A percentile compares a stretch with the other conserved stretches of the same genome.
Evolutionary conservation across 2,113 vertebrate genomes (phyloP).

Genomic region (Chaenogobius annularis): DNA sequence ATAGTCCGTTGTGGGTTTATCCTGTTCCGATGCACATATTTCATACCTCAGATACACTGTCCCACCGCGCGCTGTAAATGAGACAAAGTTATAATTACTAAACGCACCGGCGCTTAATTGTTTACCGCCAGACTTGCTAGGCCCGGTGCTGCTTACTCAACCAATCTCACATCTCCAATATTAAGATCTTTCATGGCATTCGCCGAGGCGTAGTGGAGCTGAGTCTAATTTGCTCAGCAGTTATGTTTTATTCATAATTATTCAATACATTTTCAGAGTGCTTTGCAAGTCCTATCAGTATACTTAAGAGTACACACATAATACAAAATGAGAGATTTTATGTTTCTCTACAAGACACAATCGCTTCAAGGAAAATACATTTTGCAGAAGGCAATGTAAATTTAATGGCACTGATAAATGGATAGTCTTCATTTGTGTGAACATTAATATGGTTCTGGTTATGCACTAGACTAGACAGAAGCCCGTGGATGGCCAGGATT

Average conservation of each 20-base stretch:
- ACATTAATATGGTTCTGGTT: constrained; percentile 47
- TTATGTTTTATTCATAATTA: constrained; percentile 71
- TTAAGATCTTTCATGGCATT: constrained; percentile 62
- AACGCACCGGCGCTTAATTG: constrained; percentile 64
- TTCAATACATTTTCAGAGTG: constrained; percentile 66
- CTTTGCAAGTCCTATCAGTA: constrained; percentile 65
- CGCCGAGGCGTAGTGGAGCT: constrained; percentile 36
- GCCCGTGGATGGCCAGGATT: constrained; percentile 2
- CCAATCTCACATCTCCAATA: constrained; percentile 59
- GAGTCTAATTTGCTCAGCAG: constrained; percentile 62
- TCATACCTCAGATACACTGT: constrained; percentile 42
- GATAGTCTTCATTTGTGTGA: constrained; percentile 45
- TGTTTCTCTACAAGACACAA: constrained; percentile 68
- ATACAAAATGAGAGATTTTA: constrained; percentile 70
- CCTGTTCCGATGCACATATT: no score
- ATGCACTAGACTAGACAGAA: constrained; percentile 31
- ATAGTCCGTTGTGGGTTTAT: no score
- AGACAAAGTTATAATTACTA: constrained; percentile 68
- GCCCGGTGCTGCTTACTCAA: constrained; percentile 51
- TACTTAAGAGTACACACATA: constrained; percentile 70
- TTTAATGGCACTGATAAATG: constrained; percentile 72
- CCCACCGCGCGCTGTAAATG: constrained; percentile 63
- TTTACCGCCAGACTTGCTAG: constrained; percentile 69
- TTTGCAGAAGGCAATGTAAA: constrained; percentile 69
- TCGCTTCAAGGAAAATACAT: constrained; percentile 71